Base-by-base conservation (phyloP, 2,797 vertebrate genomes). In the Podargus strigoides region DNA sequence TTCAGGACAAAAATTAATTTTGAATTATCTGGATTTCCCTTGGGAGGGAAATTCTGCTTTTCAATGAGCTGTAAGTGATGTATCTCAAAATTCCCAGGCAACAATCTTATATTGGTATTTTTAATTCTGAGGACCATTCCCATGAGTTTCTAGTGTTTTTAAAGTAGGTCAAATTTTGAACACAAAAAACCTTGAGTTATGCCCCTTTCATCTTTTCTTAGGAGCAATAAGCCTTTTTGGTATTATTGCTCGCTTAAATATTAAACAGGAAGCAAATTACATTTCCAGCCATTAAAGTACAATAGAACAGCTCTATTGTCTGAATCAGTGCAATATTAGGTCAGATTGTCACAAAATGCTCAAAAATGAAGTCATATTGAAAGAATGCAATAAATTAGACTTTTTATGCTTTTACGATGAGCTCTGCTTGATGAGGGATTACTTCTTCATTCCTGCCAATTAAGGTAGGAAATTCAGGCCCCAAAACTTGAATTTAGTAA, bases 261-360 rank as follows among this genome's bases (percentile, higher is more conserved):
- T 97, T 90, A 95, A 97, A 93, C 87, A 96, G 94, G 91, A 95
- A 97, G 95, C 95, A 97, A 97, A 97, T 97, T 97, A 93, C 69
- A 93, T 91, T 91, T 95, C 85, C 83, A 79, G 76, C 93, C 80
- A 97, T 96, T 96, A 96, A 97, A 96, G 87, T 91, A 94, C 80
- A 96, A 95, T 93, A 94, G 85, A 97, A 93, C 93, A 95, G 95
- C 69, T 94, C 92, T 95, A 95, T 96, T 97, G 85, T 96, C 90
- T 97, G 95, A 96, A 79, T 96, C 87, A 94, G 72, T 91, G 80
- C 92, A 95, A 93, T 94, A 96, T 95, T 97, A 96, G 88, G 93
- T 90, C 95, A 96, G 83, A 92, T 93, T 95, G 73, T 77, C 75
- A 95, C 70, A 90, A 72, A 77, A 80, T 91, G 74, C 85, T 96